Base-by-base conservation (phyloP, 2,797 vertebrate genomes). In the Todus mexicanus region DNA sequence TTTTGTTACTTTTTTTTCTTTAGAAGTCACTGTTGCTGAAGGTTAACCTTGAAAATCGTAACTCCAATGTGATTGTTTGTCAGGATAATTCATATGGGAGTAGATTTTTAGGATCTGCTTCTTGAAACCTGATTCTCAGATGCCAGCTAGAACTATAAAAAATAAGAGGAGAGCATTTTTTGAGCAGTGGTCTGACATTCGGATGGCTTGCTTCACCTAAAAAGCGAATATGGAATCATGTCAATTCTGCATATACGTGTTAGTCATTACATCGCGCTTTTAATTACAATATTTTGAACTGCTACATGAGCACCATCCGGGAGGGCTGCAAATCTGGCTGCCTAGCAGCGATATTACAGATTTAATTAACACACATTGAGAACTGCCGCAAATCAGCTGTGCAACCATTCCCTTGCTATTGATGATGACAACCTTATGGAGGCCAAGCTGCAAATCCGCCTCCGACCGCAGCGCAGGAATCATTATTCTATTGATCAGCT, bases 401-500 rank as follows among this genome's bases (percentile, higher is more conserved):
- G 60, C 37, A 93, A 29, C 63, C 38, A 69, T 94, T 96, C 75
- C 50, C 40, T 82, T 71, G 69, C 89, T 93, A 56, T 80, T 93
- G 90, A 94, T 94, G 90, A 92, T 92, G 69, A 89, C 92, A 94
- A 53, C 65, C 81, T 87, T 94, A 94, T 92, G 93, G 93, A 95
- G 27, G 37, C 65, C 84, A 87, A 85, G 75, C 78, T 94, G 78
- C 69, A 96, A 94, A 94, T 94, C 45, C 6, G 1, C 86, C 42
- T 87, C 59, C 68, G 61, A 47, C 88, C 92, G 71, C 83, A 80
- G 21, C 56, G 54, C 47, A 74, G 47, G 43, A 89, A 45, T 59
- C 35, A 83, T 90, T 63, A 83, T 61, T 84, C 81, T 78, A 85
- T 81, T 93, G 94, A 95, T 95, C 72, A 89, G 33, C 59, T 83